A percentile compares a stretch with the other conserved stretches of the same genome.
These are phyloP conservation scores for Hermatobates lingyangjiaoensis DNA, from an alignment of 1,140 invertebrate genomes.

Conservation along the genomic window DNA sequence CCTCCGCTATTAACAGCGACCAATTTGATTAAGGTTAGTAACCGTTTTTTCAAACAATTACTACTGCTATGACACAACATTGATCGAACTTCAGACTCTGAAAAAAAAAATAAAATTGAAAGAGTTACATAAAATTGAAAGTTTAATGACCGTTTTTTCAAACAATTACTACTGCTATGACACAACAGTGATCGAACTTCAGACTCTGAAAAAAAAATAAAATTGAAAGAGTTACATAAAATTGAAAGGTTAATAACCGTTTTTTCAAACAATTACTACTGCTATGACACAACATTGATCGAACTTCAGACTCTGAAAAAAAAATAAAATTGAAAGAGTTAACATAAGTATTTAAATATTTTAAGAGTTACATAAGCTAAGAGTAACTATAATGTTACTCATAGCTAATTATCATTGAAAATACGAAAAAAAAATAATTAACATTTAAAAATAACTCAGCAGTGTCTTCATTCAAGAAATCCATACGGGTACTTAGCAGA, in stretches of 20 bases:
- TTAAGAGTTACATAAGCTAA: background rate
- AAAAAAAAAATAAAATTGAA: background rate
- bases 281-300: conserved; percentile 2
- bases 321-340: background rate
- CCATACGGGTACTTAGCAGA: no score
- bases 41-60: background rate
- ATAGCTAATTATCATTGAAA: no score
- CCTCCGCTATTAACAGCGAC: no score
- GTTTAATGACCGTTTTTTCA: background rate
- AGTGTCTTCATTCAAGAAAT: no score
- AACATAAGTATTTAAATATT: background rate
- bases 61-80: conserved; percentile 4
- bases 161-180: background rate
- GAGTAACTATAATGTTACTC: background rate
- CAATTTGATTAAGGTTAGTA: background rate
- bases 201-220: no score
- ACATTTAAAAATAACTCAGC: no score
- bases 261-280: background rate
- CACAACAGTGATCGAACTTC: background rate
- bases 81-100: conserved; percentile 4
- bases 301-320: conserved; percentile 4
- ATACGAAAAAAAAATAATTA: no score
- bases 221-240: background rate
- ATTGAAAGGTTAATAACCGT: background rate
- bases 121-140: background rate